Evolutionary conservation across 2,113 vertebrate genomes (phyloP).

Genomic region (Chrysemys picta): DNA sequence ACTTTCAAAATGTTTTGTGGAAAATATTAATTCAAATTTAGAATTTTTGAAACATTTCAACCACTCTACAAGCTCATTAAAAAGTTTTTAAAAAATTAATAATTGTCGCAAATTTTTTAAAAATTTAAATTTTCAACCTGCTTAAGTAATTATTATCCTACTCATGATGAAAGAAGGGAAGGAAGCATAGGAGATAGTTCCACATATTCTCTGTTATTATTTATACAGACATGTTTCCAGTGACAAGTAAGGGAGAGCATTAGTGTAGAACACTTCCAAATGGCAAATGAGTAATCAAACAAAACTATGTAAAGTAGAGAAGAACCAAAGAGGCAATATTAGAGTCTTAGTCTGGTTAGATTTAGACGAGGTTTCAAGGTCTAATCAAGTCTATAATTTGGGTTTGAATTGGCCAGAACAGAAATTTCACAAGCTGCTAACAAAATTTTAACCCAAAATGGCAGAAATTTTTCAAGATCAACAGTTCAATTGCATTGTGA

Average conservation of each 20-base stretch:
- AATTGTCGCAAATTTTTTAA: background rate
- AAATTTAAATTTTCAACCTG: background rate
- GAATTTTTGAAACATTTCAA: background rate
- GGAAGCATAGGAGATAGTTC: background rate
- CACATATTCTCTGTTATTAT: background rate
- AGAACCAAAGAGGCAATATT: background rate
- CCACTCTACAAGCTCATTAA: background rate
- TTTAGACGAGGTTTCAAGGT: background rate
- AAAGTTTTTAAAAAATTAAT: background rate
- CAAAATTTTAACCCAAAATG: background rate
- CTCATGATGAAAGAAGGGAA: background rate
- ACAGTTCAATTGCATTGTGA: background rate
- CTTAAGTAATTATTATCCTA: background rate
- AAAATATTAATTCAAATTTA: background rate
- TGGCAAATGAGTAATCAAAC: background rate
- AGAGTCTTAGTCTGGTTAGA: background rate
- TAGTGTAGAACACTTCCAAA: background rate
- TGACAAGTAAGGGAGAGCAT: background rate
- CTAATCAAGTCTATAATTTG: rapidly evolving
- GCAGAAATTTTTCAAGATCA: background rate
- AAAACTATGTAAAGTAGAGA: background rate
- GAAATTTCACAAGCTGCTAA: background rate
- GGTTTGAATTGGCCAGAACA: background rate
- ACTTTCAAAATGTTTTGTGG: background rate
- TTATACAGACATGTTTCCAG: background rate